A percentile compares a stretch with the other conserved stretches of the same genome.
phyloP scores from a whole-genome alignment of 2,888 invertebrate genomes.

The Dolichopus griseipennis region DNA sequence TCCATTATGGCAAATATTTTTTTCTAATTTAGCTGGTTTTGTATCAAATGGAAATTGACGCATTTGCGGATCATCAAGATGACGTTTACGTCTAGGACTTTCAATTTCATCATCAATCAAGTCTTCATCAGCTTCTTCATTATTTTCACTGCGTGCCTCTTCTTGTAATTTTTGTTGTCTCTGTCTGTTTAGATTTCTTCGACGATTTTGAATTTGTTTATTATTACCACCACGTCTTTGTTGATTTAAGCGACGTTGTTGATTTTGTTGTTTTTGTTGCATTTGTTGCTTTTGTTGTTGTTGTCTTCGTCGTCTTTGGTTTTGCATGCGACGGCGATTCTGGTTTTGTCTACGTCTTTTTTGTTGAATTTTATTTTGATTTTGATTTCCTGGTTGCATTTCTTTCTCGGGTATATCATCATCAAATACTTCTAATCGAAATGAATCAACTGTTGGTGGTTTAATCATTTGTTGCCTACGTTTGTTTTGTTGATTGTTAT shows the following conservation, averaged over 20 bases:
- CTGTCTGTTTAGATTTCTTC: not conserved
- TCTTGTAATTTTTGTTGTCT: not conserved
- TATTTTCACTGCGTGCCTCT: too few species aligned
- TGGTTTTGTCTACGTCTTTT: not conserved
- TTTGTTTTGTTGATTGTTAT: not conserved
- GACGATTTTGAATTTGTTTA: not conserved
- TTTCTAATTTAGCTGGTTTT: not conserved
- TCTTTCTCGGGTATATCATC: too few species aligned
- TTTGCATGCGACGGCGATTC: not conserved
- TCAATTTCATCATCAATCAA: not conserved
- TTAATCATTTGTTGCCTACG: too few species aligned
- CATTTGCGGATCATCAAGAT: not conserved
- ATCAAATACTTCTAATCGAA: too few species aligned
- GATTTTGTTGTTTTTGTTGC: not conserved
- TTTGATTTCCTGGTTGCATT: too few species aligned
- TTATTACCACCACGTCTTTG: not conserved
- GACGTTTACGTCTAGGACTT: not conserved
- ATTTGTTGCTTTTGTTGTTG: not conserved
- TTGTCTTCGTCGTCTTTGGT: not conserved
- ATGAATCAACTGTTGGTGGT: too few species aligned
- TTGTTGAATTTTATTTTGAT: too few species aligned
- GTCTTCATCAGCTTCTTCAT: not conserved
- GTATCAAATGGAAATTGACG: too few species aligned
- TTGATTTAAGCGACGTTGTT: not conserved
- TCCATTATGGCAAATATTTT: not conserved